A percentile compares a stretch with the other conserved stretches of the same genome.
phyloP scores from a whole-genome alignment of 2,797 vertebrate species.

The Hylomyscus alleni region DNA sequence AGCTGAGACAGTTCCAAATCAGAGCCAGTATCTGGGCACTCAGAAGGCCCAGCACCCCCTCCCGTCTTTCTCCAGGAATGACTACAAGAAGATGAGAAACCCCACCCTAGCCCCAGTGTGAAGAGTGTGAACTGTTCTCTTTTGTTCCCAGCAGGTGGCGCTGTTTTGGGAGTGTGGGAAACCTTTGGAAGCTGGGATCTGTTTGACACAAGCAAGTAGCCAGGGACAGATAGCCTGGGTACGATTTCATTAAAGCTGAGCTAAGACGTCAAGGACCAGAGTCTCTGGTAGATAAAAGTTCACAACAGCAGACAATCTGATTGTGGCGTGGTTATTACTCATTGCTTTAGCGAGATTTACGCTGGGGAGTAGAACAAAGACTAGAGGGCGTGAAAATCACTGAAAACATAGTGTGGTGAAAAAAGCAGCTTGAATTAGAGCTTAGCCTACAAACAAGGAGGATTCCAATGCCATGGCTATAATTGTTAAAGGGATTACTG shows the following conservation, averaged over 20 bases:
- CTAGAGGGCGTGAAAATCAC: not conserved
- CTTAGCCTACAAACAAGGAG: not conserved
- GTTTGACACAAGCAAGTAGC: too few relatives aligned
- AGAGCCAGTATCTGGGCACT: fast-evolving
- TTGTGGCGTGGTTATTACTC: not conserved
- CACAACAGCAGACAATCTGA: not conserved
- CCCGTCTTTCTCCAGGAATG: not conserved
- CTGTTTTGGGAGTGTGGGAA: not conserved
- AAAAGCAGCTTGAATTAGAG: too few relatives aligned
- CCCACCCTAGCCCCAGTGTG: not conserved
- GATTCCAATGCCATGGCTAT: not conserved
- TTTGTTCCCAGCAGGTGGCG: not conserved
- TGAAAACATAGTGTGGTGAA: not conserved
- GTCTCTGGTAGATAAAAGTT: not conserved
- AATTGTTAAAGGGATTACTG: too few relatives aligned
- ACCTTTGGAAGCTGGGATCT: not conserved
- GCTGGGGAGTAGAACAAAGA: not conserved
- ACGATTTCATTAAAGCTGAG: not conserved
- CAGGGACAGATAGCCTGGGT: not conserved
- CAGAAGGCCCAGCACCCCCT: too few relatives aligned
- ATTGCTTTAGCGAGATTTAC: not conserved
- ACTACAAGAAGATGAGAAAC: not conserved
- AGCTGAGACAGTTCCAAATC: not conserved
- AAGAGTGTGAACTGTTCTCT: not conserved
- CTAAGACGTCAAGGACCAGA: not conserved